A percentile compares a stretch with the other conserved stretches of the same genome.
These are phyloP conservation scores for Cylindroiulus punctatus DNA, from an alignment of 2,888 invertebrate species.

Conservation along the genomic window DNA sequence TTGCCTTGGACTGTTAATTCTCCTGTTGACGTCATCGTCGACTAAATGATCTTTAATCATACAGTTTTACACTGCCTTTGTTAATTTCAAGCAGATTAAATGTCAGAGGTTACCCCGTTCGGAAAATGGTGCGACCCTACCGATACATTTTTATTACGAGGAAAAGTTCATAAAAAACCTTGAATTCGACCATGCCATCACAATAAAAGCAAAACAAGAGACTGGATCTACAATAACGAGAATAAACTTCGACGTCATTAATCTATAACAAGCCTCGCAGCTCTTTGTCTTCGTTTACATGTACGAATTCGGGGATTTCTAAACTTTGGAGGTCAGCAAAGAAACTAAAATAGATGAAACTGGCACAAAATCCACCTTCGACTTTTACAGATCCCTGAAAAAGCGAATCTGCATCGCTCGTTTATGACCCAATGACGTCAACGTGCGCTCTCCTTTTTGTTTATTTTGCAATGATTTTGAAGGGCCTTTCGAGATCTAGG, in stretches of 20 bases:
- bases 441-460: not conserved
- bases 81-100: not conserved
- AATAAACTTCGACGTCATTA: constrained; percentile 5
- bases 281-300: constrained; percentile 8
- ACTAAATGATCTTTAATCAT: no score
- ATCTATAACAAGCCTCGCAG: not conserved
- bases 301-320: not conserved
- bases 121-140: not conserved
- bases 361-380: not conserved
- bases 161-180: not conserved
- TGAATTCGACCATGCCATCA: not conserved
- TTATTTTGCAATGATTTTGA: constrained; percentile 18
- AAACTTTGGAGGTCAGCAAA: constrained; percentile 8
- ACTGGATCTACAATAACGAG: not conserved
- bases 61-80: no score
- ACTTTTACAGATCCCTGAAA: not conserved
- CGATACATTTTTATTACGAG: not conserved
- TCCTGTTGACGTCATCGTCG: no score
- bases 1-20: no score
- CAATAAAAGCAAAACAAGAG: not conserved
- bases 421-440: constrained; percentile 3
- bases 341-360: constrained; percentile 3
- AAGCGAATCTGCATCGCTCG: not conserved
- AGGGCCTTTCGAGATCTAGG: constrained; percentile 18
- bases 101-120: not conserved